Evolutionary conservation across 2,797 vertebrate species (phyloP).

Genomic region (Lepidocolaptes lacrymiger): DNA sequence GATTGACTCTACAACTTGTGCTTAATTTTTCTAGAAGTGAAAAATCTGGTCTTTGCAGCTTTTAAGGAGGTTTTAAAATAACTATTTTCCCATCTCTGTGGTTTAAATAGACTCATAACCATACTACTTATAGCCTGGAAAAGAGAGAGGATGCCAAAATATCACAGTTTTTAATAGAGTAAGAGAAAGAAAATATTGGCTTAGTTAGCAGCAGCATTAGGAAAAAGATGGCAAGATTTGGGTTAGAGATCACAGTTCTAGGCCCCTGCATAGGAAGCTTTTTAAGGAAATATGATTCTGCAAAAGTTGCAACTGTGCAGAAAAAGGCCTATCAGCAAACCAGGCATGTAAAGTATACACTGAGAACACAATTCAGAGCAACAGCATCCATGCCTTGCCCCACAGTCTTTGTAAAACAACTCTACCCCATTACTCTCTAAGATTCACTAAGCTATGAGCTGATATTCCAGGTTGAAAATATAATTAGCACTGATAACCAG

Average conservation of each 20-base stretch:
- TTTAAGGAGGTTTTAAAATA: constrained; percentile 59
- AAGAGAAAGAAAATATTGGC: constrained; percentile 25
- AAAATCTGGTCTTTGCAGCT: constrained; percentile 39
- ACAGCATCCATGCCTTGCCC: neutral
- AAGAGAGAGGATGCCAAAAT: constrained; percentile 43
- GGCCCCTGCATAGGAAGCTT: neutral
- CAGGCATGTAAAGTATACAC: neutral
- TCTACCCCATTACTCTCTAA: neutral
- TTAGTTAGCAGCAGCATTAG: neutral
- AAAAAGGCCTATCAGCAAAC: neutral
- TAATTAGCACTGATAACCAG: neutral
- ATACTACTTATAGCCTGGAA: constrained; percentile 58
- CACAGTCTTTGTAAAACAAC: neutral
- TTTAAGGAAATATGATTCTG: neutral
- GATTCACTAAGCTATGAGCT: neutral
- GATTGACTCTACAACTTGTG: neutral
- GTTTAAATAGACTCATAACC: constrained; percentile 55
- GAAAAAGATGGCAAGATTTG: neutral
- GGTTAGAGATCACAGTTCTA: neutral
- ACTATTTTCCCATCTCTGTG: constrained; percentile 28
- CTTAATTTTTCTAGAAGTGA: neutral
- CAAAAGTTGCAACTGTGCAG: neutral
- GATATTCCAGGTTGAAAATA: neutral
- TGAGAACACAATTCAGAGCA: neutral
- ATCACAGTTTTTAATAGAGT: constrained; percentile 47